These are phyloP conservation scores for Hydrotaea diabolus DNA, from an alignment of 2,888 invertebrate genomes.

Conservation along the genomic window DNA sequence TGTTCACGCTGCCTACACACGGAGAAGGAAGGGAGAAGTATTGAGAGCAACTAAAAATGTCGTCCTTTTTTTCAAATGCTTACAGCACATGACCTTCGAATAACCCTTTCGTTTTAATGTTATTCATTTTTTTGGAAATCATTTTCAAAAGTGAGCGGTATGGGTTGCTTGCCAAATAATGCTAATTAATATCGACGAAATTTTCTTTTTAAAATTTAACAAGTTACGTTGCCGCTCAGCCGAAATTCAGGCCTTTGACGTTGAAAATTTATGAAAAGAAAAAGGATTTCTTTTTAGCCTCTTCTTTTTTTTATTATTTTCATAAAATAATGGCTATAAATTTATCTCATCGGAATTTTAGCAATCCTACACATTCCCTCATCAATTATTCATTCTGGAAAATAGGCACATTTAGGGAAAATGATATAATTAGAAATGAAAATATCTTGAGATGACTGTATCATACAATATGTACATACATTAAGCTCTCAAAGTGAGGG, in stretches of 20 bases:
- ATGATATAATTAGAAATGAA: neutral
- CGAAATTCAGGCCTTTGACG: too few relatives aligned
- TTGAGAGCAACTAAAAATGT: neutral
- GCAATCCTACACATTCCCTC: neutral
- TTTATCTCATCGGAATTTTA: too few relatives aligned
- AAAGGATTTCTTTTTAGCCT: too few relatives aligned
- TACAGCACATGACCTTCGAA: neutral
- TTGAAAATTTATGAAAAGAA: too few relatives aligned
- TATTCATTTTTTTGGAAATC: neutral
- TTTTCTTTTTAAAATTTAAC: neutral
- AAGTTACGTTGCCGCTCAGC: neutral
- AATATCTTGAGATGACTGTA: too few relatives aligned
- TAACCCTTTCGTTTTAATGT: slow-evolving; percentile 5
- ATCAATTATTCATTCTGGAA: neutral
- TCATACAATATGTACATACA: too few relatives aligned
- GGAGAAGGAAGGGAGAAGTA: neutral
- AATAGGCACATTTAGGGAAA: neutral
- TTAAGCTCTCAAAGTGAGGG: too few relatives aligned
- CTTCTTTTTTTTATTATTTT: too few relatives aligned
- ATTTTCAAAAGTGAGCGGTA: neutral
- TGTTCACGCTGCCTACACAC: neutral
- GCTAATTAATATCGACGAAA: slow-evolving; percentile 21
- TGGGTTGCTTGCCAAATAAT: neutral
- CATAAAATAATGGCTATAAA: too few relatives aligned
- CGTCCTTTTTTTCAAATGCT: neutral